Base-by-base conservation (phyloP, 2,888 invertebrate species). In the Cerastoderma edule region DNA sequence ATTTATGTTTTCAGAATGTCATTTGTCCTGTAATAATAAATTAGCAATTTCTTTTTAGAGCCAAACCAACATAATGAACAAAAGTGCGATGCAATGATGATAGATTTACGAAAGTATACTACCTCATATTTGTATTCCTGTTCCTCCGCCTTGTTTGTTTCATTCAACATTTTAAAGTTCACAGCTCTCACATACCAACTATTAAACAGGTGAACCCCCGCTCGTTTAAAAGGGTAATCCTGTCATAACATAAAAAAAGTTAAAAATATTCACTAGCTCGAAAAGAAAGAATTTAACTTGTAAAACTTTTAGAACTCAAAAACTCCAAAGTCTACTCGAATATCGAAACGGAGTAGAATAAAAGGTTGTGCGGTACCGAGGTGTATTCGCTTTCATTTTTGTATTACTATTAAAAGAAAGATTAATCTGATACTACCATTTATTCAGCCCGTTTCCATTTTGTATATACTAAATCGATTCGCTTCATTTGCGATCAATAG, bases 41-140 rank as follows among this genome's bases (percentile, higher is more conserved):
- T n/a, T n/a, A n/a, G n/a, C n/a, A n/a, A n/a, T n/a, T n/a, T n/a
- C n/a, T n/a, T n/a, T n/a, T n/a, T n/a, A n/a, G n/a, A n/a, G n/a
- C n/a, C n/a, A n/a, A n/a, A n/a, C n/a, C n/a, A n/a, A n/a, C n/a
- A n/a, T n/a, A n/a, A n/a, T n/a, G n/a, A n/a, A n/a, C n/a, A n/a
- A n/a, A n/a, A n/a, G n/a, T n/a, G n/a, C n/a, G n/a, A n/a, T n/a
- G n/a, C n/a, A n/a, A n/a, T n/a, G n/a, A n/a, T n/a, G n/a, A n/a
- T n/a, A n/a, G n/a, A n/a, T 39, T 39, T 39, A 39, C 8, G 24
- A 53, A 53, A 22, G n/a, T 10, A 53, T 16, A 22, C 13, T 60
- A 60, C 60, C 60, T 60, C 60, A 60, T 60, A 60, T 60, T 60
- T 60, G n/a, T 60, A 39, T 22, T 60, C 60, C 22, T 22, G 27